These are phyloP conservation scores for Trichacis sp. DNA, from an alignment of 2,888 invertebrate genomes.

Conservation along the genomic window DNA sequence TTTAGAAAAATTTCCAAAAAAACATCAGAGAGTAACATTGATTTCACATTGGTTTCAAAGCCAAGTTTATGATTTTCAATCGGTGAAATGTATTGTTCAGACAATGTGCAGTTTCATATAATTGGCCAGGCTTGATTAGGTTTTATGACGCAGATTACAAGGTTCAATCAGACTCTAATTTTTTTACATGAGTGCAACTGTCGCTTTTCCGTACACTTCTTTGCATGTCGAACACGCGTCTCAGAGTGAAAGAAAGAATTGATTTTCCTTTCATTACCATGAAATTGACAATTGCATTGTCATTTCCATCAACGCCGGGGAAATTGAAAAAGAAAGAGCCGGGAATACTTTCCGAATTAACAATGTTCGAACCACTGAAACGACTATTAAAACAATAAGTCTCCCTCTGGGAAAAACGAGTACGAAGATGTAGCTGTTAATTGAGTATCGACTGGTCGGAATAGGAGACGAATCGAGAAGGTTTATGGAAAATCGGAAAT, in stretches of 20 bases:
- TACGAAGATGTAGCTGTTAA: conserved; percentile 35
- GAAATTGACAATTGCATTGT: neutral
- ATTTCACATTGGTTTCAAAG: too few relatives aligned
- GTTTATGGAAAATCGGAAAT: conserved; percentile 41
- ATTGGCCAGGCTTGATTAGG: too few relatives aligned
- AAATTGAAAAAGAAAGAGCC: neutral
- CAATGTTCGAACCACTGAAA: neutral
- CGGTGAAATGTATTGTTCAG: too few relatives aligned
- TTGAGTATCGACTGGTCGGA: conserved; percentile 34
- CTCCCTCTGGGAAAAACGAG: conserved; percentile 11
- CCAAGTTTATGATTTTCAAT: too few relatives aligned
- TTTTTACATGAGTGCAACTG: too few relatives aligned
- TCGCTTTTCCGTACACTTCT: too few relatives aligned
- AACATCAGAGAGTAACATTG: too few relatives aligned
- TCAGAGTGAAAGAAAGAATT: conserved; percentile 21
- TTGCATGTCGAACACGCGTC: too few relatives aligned
- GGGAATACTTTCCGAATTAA: conserved; percentile 5
- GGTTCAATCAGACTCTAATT: too few relatives aligned
- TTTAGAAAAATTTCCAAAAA: too few relatives aligned
- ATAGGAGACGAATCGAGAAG: conserved; percentile 16
- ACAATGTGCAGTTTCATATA: too few relatives aligned
- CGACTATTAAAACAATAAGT: conserved; percentile 18
- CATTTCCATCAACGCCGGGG: conserved; percentile 3
- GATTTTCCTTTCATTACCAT: neutral
- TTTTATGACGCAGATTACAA: too few relatives aligned